Percentiles rank a stretch among this genome's conserved stretches.
Conservation (phyloP, 2,113 vertebrate species). For the Orthonyx spaldingii region DNA sequence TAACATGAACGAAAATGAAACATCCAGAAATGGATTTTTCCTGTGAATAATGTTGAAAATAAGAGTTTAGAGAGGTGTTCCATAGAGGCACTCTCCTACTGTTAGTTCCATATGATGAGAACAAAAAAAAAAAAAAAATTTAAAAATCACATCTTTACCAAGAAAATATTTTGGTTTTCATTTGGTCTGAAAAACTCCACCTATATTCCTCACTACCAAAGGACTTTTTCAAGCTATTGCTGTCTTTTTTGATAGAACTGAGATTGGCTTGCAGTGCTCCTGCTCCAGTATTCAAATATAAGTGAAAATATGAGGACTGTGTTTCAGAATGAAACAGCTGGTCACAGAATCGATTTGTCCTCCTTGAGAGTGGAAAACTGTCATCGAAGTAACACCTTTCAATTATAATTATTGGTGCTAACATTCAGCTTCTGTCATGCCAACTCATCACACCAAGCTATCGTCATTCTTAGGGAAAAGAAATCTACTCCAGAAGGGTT, state of each 20-base stretch:
- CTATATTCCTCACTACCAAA: neutral
- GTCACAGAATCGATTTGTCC: neutral
- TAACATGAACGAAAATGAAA: neutral
- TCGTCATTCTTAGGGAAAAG: neutral
- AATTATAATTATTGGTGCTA: neutral
- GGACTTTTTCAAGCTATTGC: neutral
- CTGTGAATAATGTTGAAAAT: neutral
- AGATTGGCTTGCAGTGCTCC: neutral
- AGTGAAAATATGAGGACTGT: neutral
- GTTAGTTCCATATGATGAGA: neutral
- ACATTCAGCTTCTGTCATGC: neutral
- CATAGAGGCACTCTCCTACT: neutral
- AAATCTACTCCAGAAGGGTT: neutral
- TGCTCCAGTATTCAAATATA: neutral
- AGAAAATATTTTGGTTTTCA: neutral
- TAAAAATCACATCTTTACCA: neutral
- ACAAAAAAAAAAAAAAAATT: neutral
- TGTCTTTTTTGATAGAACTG: neutral
- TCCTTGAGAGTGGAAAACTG: neutral
- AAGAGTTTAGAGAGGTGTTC: neutral
- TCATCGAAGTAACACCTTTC: neutral
- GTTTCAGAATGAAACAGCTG: slow-evolving; percentile 7
- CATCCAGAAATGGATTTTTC: neutral
- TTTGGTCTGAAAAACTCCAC: neutral
- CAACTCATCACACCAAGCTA: neutral